phyloP scores from a whole-genome alignment of 2,888 invertebrate species.

The Nemapogon koenigi region DNA sequence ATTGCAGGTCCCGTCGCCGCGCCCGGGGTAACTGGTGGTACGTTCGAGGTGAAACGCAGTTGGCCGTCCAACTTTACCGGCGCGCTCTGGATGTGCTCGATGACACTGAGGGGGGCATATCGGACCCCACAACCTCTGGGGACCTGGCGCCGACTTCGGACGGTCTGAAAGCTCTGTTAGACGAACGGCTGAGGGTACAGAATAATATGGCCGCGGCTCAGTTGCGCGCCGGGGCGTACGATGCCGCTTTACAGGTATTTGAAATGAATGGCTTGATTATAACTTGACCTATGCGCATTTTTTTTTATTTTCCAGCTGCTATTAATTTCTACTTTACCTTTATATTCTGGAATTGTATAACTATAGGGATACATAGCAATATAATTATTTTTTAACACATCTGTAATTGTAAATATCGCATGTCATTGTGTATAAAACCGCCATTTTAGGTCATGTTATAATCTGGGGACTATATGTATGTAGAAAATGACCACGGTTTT shows the following conservation, averaged over 20 bases:
- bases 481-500: too few species aligned
- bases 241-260: conserved; percentile 76
- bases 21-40: conserved; percentile 94
- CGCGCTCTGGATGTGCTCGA: conserved; percentile 84
- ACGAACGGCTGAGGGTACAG: conserved; percentile 82
- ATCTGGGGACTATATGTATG: too few species aligned
- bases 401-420: too few species aligned
- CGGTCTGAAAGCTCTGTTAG: conserved; percentile 62
- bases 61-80: conserved; percentile 87
- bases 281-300: neutral
- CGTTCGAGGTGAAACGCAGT: conserved; percentile 77
- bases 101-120: conserved; percentile 71
- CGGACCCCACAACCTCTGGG: conserved; percentile 57
- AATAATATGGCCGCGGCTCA: conserved; percentile 95
- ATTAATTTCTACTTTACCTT: too few species aligned
- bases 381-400: too few species aligned
- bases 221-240: conserved; percentile 84
- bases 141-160: conserved; percentile 36
- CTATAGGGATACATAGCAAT: too few species aligned
- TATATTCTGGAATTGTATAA: too few species aligned
- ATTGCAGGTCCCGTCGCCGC: conserved; percentile 54
- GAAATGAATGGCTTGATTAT: neutral
- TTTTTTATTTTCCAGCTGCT: too few species aligned
- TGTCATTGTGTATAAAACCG: too few species aligned
- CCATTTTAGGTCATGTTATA: too few species aligned